Base-by-base conservation (phyloP, 2,797 vertebrate species). In the Menidia menidia region DNA sequence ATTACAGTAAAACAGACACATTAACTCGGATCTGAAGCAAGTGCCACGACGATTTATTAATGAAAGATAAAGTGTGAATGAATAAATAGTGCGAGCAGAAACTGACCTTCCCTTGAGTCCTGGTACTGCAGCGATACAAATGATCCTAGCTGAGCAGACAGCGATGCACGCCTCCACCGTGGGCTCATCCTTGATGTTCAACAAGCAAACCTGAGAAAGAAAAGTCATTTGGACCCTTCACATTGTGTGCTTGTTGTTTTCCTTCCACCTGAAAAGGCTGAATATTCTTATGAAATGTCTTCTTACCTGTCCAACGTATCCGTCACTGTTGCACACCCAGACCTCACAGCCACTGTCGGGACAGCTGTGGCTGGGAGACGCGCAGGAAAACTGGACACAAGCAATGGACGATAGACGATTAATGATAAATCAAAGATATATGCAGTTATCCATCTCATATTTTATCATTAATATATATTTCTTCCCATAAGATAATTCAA, bases 271-370 rank as follows among this genome's bases (percentile, higher is more conserved):
- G 35, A 44, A 2, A 66, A n/a, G 2, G 7, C 10, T 0, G 10
- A 35, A 4, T 11, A 14, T 56, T 44, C 15, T 8, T 30, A 8
- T 10, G 2, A 0, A 4, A 7, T 31, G 3, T 42, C 35, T 15
- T 59, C 96, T 96, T 42, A 99, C 98, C 94, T 99, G 97, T 25
- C 98, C 98, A 60, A 99, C 98, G 4, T 98, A 99, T 50, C 97
- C 97, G 0, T 99, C 98, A 0, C 97, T 99, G 92, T 99, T 99
- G 81, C 98, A 99, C 67, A 99, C 98, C 98, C 98, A 99, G 13
- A 99, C 98, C 70, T 99, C 97, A 0, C 96, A 96, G 0, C 94
- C 92, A 13, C 95, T 97, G 81, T 99, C 97, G 0, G 95, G 94
- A 64, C 93, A 94, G 91, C 95, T 96, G 75, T 96, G 96, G 85